Evolutionary conservation across 2,888 invertebrate species (phyloP), one percentile per base, ranked within the genome.

Genomic region (Phytoseiulus persimilis): DNA sequence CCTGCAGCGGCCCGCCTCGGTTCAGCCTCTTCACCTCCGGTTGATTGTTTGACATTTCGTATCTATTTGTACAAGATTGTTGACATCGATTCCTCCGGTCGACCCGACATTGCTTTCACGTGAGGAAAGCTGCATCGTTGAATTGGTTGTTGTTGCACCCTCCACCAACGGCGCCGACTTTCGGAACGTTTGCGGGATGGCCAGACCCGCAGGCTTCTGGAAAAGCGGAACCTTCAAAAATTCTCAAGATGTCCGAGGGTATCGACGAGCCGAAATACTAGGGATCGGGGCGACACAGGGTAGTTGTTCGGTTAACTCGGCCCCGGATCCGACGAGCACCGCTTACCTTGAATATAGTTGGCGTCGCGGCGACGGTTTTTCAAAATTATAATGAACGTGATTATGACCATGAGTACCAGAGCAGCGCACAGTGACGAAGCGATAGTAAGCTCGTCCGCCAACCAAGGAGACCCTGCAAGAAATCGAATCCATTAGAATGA

Each of bases 141-240:
- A 87, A 87, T 18, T 87, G 87, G 87, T 87, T 87, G 33, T 87
- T 87, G 32, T 87, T 87, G 33, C 87, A 87, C 0, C 87, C 87
- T n/a, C 45, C 45, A 84, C 84, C 33, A 6, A 3, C 39, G 65
- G 23, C 28, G 18, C 65, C 65, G 28, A 65, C 65, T 18, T 87
- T 87, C 87, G 33, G 87, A 33, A 87, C 87, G 39, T 23, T 87
- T 11, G 45, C 87, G 32, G 39, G 39, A 33, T 87, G 87, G 0
- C 87, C 87, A 6, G 87, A 87, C 6, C 33, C 87, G 39, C 87
- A 87, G n/a, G 87, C 87, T 45, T 87, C 87, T 87, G 87, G n/a
- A 33, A 87, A 39, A 31, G 14, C 2, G 6, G 45, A 32, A n/a
- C 23, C 65, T 65, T 65, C 65, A 23, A 18, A 65, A 28, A 65